These are phyloP conservation scores for Tetrapedia diversipes DNA, from an alignment of 2,888 invertebrate species.

Conservation along the genomic window DNA sequence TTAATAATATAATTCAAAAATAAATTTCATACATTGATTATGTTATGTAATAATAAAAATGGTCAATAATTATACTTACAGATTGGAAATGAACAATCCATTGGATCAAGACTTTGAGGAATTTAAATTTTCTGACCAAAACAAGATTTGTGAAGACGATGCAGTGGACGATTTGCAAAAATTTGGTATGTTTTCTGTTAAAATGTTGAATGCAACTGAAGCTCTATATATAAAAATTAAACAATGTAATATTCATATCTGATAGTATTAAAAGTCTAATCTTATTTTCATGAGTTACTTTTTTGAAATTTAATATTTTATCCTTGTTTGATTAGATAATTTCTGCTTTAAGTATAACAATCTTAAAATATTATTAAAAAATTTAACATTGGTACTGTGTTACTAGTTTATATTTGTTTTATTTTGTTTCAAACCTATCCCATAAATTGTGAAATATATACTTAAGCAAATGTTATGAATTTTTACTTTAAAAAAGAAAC, in stretches of 20 bases:
- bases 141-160: slow-evolving; percentile 54
- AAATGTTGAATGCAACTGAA: slow-evolving; percentile 9
- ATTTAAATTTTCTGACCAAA: slow-evolving; percentile 74
- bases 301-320: slow-evolving; percentile 1
- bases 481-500: background rate
- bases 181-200: slow-evolving; percentile 73
- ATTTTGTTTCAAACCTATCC: background rate
- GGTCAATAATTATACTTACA: slow-evolving; percentile 62
- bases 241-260: slow-evolving; percentile 17
- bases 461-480: background rate
- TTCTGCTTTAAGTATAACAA: background rate
- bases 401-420: background rate
- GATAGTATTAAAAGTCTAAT: slow-evolving; percentile 21
- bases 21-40: background rate
- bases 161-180: slow-evolving; percentile 71
- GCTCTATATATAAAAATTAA: background rate
- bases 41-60: background rate
- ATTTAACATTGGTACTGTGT: background rate
- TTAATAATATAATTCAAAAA: background rate
- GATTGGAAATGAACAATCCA: slow-evolving; percentile 82
- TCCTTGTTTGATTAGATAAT: background rate
- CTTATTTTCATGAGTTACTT: background rate
- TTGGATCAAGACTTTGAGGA: slow-evolving; percentile 80
- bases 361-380: background rate
- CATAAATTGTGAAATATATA: background rate